Percentiles rank a stretch among this genome's conserved stretches.
These are phyloP conservation scores for Proisotoma minuta DNA, from an alignment of 2,888 invertebrate species.

Conservation along the genomic window DNA sequence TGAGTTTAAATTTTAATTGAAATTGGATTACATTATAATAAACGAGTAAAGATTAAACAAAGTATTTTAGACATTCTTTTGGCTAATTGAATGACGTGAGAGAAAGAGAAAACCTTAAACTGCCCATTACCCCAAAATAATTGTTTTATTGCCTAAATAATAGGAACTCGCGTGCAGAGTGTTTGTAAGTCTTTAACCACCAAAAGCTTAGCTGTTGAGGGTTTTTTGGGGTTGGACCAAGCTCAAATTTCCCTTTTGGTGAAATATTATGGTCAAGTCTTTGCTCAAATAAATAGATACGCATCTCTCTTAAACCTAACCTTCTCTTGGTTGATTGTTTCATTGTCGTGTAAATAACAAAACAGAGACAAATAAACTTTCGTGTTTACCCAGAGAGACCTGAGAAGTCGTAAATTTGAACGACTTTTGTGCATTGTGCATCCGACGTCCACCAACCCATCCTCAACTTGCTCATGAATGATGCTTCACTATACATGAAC, in stretches of 20 bases:
- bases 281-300: too few relatives aligned
- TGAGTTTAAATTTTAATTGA: too few relatives aligned
- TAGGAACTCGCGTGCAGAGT: conserved; percentile 5
- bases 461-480: too few relatives aligned
- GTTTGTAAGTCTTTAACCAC: not conserved
- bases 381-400: too few relatives aligned
- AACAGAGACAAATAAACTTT: not conserved
- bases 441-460: too few relatives aligned
- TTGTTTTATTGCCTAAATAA: conserved; percentile 14
- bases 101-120: not conserved
- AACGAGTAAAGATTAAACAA: not conserved
- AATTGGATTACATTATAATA: too few relatives aligned
- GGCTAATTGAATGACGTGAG: not conserved
- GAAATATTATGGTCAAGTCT: too few relatives aligned
- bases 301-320: not conserved
- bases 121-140: not conserved
- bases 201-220: too few relatives aligned
- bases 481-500: too few relatives aligned
- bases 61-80: not conserved
- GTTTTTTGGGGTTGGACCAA: not conserved
- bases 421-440: too few relatives aligned
- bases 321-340: not conserved
- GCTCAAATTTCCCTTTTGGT: not conserved
- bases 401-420: too few relatives aligned
- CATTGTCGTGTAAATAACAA: not conserved